phyloP scores from a whole-genome alignment of 1,140 invertebrate genomes.

The Plodia interpunctella region DNA sequence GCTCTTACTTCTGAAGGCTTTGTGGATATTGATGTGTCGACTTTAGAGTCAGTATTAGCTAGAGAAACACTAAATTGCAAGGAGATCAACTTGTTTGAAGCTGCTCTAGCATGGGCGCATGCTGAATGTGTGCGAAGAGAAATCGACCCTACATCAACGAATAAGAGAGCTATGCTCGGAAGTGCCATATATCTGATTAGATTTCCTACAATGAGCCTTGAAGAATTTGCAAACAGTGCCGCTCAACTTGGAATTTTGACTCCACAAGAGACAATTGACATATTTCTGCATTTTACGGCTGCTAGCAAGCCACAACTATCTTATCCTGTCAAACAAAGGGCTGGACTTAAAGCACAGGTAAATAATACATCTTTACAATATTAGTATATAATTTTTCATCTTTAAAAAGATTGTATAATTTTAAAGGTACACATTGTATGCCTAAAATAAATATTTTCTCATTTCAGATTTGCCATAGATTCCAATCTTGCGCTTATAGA shows the following conservation, averaged over 20 bases:
- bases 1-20: slow-evolving; percentile 95
- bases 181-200: slow-evolving; percentile 90
- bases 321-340: slow-evolving; percentile 88
- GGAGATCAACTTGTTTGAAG: slow-evolving; percentile 92
- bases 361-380: slow-evolving; percentile 15
- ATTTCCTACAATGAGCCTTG: slow-evolving; percentile 92
- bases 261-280: slow-evolving; percentile 93
- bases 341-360: slow-evolving; percentile 93
- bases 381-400: too few relatives aligned
- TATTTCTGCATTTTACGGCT: slow-evolving; percentile 93
- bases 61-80: slow-evolving; percentile 94
- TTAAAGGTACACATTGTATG: too few relatives aligned
- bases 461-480: slow-evolving; percentile 91
- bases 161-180: slow-evolving; percentile 85
- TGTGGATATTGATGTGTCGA: slow-evolving; percentile 93
- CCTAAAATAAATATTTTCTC: slow-evolving; percentile 24
- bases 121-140: slow-evolving; percentile 90
- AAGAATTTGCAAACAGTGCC: slow-evolving; percentile 94
- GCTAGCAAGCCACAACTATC: slow-evolving; percentile 88
- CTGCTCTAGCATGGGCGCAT: slow-evolving; percentile 92
- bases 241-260: slow-evolving; percentile 93
- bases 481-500: slow-evolving; percentile 96
- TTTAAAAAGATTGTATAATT: too few relatives aligned
- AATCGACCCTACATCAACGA: slow-evolving; percentile 84
- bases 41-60: slow-evolving; percentile 90